Evolutionary conservation across 2,888 invertebrate genomes (phyloP), one percentile per base, ranked within the genome.

Genomic region (Drosophila leonis): DNA sequence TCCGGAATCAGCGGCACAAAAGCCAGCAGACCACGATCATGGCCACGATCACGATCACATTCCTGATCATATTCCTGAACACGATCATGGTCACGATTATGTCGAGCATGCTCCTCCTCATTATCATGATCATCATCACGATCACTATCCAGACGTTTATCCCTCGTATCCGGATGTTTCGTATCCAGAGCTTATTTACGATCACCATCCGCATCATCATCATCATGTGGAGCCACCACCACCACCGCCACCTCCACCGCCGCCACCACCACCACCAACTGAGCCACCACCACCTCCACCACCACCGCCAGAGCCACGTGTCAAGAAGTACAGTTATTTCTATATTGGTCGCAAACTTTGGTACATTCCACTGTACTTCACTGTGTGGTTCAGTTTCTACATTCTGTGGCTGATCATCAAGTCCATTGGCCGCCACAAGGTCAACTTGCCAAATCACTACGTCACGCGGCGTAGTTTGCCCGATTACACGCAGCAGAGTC

Each of bases 331-430:
- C 91, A 95, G 95, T 80, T 96, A 96, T 91, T 96, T 95, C 83
- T 95, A 95, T 85, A 94, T 96, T 72, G 95, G 95, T 1, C 94
- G 95, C 67, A 96, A 96, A 80, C 93, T 96, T 2, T 96, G 95
- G 95, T 96, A 96, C 88, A 94, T 96, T 63, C 96, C 96, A 0
- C 91, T 96, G 49, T 96, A 96, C 91, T 96, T 96, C 83, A 95
- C 95, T 61, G 94, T 96, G 9, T 96, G 93, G 92, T 93, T 93
- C 63, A 92, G 92, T 72, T 94, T 95, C 77, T 96, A 96, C 83
- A 94, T 96, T 1, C 94, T 95, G 0, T 95, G 95, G 68, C 91
- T 96, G 29, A 95, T 96, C 69, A 90, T 96, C 29, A 95, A 95
- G 90, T 95, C 95, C 13, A 94, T 96, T 73, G 95, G 95, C 10